phyloP scores from a whole-genome alignment of 2,797 vertebrate genomes.

The Amblyopsis hoosieri region DNA sequence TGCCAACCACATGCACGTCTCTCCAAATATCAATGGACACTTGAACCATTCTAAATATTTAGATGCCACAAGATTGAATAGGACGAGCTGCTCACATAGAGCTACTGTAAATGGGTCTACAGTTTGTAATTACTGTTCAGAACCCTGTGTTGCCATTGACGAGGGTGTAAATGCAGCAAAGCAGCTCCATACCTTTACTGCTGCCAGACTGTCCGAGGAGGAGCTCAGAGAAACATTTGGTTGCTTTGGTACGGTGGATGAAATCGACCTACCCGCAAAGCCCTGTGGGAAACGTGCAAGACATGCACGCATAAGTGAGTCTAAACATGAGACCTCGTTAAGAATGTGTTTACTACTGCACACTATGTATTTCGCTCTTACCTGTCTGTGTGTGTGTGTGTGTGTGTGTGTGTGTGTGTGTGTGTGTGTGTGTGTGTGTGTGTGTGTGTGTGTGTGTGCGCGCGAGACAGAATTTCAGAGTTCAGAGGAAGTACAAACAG shows the following conservation, averaged over 20 bases:
- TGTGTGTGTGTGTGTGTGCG: not conserved
- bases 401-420: not conserved
- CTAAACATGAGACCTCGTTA: not conserved
- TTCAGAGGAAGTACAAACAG: conserved; percentile 55
- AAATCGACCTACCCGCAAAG: conserved; percentile 70
- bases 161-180: not conserved
- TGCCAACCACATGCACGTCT: not conserved
- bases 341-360: not conserved
- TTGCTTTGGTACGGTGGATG: conserved; percentile 71
- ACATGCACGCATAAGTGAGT: conserved; percentile 85
- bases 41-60: not conserved
- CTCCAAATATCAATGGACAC: conserved; percentile 32
- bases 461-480: conserved; percentile 68
- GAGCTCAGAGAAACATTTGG: conserved; percentile 70
- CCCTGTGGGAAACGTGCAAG: conserved; percentile 58
- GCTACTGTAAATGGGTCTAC: conserved; percentile 1
- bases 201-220: conserved; percentile 64
- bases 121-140: not conserved
- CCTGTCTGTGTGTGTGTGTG: not conserved
- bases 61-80: not conserved
- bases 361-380: not conserved
- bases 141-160: not conserved
- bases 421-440: not conserved
- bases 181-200: not conserved
- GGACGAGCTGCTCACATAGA: not conserved